A percentile compares a stretch with the other conserved stretches of the same genome.
Evolutionary conservation across 1,140 invertebrate species (phyloP).

Genomic region (Coenobita brevimanus): DNA sequence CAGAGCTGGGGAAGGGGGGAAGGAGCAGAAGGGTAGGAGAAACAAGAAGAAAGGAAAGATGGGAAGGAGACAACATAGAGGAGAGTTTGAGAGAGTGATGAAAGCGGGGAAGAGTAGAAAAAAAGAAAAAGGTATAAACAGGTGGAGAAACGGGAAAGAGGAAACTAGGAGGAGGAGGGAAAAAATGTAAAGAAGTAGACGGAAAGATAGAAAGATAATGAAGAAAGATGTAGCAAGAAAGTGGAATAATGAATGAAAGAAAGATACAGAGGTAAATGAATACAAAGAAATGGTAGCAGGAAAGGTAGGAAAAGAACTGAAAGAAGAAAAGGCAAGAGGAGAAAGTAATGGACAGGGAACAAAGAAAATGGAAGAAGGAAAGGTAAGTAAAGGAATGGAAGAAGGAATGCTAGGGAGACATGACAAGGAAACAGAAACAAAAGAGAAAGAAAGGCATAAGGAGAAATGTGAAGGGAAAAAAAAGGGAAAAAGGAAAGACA

Average conservation of each 20-base stretch:
- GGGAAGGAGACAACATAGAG: background rate
- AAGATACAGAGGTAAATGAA: background rate
- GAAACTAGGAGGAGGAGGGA: background rate
- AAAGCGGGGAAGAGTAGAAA: background rate
- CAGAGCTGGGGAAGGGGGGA: background rate
- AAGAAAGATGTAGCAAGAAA: background rate
- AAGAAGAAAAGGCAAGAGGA: background rate
- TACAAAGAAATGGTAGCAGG: background rate
- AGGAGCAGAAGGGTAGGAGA: background rate
- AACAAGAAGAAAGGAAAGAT: background rate
- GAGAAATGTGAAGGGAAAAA: no score
- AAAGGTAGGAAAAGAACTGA: background rate
- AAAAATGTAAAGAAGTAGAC: background rate
- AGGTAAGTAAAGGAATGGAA: no score
- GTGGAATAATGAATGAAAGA: background rate
- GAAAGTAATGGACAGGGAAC: background rate
- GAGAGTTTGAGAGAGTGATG: background rate
- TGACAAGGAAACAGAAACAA: no score
- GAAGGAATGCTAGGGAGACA: no score
- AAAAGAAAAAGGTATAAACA: background rate
- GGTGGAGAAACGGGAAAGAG: background rate
- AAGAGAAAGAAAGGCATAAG: no score
- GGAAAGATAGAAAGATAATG: background rate
- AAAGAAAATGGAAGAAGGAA: background rate
- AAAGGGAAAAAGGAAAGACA: no score